Base-by-base conservation (phyloP, 2,797 vertebrate species). In the Leptodactylus fallax region DNA sequence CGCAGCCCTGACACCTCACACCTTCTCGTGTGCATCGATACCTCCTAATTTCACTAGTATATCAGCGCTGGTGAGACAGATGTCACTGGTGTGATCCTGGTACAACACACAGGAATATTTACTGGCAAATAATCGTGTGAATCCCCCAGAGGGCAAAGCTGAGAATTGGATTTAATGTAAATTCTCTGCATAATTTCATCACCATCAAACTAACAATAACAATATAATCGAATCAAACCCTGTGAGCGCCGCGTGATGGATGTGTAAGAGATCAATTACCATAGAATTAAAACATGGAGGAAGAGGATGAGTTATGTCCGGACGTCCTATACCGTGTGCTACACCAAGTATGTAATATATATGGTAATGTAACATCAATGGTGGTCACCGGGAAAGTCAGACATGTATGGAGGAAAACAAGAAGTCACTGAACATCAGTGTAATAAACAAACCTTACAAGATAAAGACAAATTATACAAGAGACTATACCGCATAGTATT, bases 121-220 rank as follows among this genome's bases (percentile, higher is more conserved):
- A 87, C 76, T 71, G 79, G 4, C 14, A 53, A 47, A 74, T 81
- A 74, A 87, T 61, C 25, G 53, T 60, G 53, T 74, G 67, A 58
- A n/a, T 21, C 13, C 79, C n/a, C 86, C 69, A n/a, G 67, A 69
- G 55, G 79, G 7, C 27, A 23, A 6, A 51, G 49, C 6, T 14
- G 69, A 27, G 67, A 51, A 82, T 61, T 21, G 36, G 55, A 65
- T 65, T 87, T 71, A 58, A 76, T 76, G 79, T 63, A 74, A 82
- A 77, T 87, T 72, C 6, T 76, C 71, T 65, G 79, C 56, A 87
- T 76, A 72, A 76, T 81, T 23, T 76, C 36, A 60, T 74, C 76
- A 23, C 56, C 69, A 12, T 63, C 69, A 21, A 63, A 87, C 45
- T 23, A 25, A 79, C 84, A 78, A 78, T 85, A 85, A 78, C 84